A percentile compares a stretch with the other conserved stretches of the same genome.
Conservation (phyloP, 2,888 invertebrate genomes). For the Caenorhabditis sp. region DNA sequence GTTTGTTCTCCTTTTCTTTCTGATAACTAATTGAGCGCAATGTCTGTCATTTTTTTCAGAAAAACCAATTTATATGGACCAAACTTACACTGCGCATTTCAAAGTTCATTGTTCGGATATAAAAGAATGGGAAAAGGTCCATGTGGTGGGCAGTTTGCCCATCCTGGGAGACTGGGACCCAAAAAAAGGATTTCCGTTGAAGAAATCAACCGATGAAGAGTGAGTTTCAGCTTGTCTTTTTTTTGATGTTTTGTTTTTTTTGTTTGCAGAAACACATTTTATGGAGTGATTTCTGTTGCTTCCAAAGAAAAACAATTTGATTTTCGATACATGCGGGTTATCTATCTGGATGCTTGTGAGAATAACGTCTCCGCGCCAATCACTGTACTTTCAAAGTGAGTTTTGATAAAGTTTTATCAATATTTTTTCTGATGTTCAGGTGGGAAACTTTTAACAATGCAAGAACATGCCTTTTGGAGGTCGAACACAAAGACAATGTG, state of each 20-base stretch:
- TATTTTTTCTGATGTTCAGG: constrained; percentile 21
- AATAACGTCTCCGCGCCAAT: constrained; percentile 37
- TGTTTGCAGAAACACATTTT: constrained; percentile 45
- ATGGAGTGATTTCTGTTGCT: constrained; percentile 40
- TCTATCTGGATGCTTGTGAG: constrained; percentile 53
- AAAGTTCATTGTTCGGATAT: constrained; percentile 66
- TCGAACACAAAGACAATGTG: constrained; percentile 45
- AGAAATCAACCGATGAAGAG: constrained; percentile 38
- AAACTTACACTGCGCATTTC: constrained; percentile 58
- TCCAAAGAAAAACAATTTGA: constrained; percentile 20
- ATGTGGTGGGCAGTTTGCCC: constrained; percentile 69
- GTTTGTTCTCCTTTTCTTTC: constrained; percentile 1
- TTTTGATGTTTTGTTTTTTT: not conserved
- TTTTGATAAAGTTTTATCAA: not conserved
- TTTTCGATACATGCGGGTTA: constrained; percentile 56
- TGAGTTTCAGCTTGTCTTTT: not conserved
- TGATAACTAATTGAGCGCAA: not conserved
- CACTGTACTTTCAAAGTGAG: constrained; percentile 55
- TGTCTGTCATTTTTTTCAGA: not conserved
- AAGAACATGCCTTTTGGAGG: constrained; percentile 47
- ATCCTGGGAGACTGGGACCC: constrained; percentile 71
- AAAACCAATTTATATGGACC: constrained; percentile 51
- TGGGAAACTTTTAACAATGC: constrained; percentile 67
- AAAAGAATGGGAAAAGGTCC: constrained; percentile 68
- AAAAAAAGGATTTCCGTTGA: constrained; percentile 51